These are phyloP conservation scores for Holothuria scabra DNA, from an alignment of 53 echinoderm and acorn worm species.

Conservation along the genomic window DNA sequence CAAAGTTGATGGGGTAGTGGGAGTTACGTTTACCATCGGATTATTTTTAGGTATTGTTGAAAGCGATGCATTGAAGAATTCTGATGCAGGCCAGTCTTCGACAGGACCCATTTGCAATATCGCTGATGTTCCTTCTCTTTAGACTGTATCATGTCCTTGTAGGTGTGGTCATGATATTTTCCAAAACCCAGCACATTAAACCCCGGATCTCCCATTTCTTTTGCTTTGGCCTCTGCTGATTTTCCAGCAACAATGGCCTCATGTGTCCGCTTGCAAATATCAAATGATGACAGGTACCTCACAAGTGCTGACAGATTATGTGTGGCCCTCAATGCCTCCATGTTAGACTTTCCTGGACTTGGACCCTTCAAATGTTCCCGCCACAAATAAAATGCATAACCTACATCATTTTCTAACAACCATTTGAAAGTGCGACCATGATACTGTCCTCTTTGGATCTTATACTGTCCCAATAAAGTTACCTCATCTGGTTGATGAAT, in stretches of 20 bases:
- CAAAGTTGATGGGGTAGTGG: background rate
- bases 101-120: slow-evolving; percentile 7
- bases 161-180: background rate
- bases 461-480: background rate
- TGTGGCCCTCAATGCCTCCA: background rate
- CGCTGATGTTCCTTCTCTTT: slow-evolving; percentile 4
- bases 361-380: background rate
- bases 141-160: background rate
- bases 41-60: background rate
- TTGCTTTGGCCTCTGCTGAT: background rate
- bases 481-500: background rate
- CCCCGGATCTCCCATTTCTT: slow-evolving; percentile 1
- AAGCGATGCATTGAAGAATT: background rate
- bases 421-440: background rate
- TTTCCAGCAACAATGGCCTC: background rate
- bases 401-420: slow-evolving; percentile 7
- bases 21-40: background rate
- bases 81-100: background rate
- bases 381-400: slow-evolving; percentile 15
- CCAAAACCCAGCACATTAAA: slow-evolving; percentile 9
- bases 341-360: background rate
- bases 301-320: slow-evolving; percentile 3
- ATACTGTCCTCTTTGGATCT: slow-evolving; percentile 16
- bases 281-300: background rate
- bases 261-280: background rate